A percentile compares a stretch with the other conserved stretches of the same genome.
Conservation (phyloP, 1,140 invertebrate species). For the Trichonephila inaurata region DNA sequence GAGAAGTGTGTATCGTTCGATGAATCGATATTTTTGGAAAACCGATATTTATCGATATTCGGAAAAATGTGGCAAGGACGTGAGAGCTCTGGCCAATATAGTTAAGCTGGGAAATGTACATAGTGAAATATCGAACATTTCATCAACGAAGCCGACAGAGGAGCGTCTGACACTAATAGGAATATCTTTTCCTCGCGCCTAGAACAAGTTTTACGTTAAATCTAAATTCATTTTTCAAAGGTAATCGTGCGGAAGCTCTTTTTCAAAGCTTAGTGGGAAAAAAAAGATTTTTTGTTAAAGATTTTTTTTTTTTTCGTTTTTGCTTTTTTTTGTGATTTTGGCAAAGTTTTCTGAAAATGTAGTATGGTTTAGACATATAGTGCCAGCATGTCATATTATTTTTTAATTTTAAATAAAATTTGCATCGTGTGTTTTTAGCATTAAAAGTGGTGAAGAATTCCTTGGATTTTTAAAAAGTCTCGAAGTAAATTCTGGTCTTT, state of each 20-base stretch:
- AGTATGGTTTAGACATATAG: slow-evolving; percentile 14
- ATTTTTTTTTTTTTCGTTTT: neutral
- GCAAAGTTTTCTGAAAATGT: neutral
- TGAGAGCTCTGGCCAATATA: neutral
- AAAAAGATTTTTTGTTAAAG: neutral
- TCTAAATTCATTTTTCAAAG: slow-evolving; percentile 30
- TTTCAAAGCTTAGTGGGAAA: neutral
- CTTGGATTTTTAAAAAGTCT: too few species aligned
- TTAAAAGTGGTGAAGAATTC: neutral
- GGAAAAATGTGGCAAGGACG: slow-evolving; percentile 17
- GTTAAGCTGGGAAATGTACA: neutral
- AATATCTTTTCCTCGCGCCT: neutral
- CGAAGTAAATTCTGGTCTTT: too few species aligned
- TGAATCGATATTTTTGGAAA: slow-evolving; percentile 35
- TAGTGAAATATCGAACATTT: slow-evolving; percentile 16
- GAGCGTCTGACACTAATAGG: neutral
- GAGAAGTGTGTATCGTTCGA: slow-evolving; percentile 16
- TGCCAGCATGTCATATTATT: neutral
- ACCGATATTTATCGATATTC: slow-evolving; percentile 32
- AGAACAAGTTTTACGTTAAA: slow-evolving; percentile 19
- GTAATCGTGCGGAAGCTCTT: slow-evolving; percentile 9
- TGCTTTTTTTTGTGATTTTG: neutral
- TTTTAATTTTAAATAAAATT: neutral
- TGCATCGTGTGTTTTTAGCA: neutral
- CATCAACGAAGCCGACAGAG: slow-evolving; percentile 1